Percentiles rank a stretch among this genome's conserved stretches.
Conservation (phyloP, 2,113 vertebrate species). For the Syrmaticus mikado region DNA sequence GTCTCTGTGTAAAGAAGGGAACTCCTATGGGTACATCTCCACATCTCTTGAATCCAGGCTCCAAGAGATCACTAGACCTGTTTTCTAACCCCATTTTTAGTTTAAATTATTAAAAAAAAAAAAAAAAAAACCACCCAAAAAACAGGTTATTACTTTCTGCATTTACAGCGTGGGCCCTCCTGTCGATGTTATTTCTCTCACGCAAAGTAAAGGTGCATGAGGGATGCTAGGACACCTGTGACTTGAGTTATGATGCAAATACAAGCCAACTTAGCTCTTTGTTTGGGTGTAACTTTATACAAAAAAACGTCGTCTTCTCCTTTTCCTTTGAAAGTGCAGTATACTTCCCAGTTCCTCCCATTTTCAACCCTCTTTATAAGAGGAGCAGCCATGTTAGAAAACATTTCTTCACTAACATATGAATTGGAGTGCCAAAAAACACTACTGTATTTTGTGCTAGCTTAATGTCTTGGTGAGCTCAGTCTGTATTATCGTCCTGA, state of each 20-base stretch:
- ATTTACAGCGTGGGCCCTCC: background rate
- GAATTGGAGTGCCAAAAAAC: background rate
- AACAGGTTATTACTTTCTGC: background rate
- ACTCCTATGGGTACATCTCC: accelerated
- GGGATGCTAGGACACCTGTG: background rate
- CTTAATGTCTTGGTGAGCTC: background rate
- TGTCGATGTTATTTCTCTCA: background rate
- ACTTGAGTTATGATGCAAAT: background rate
- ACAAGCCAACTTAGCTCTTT: background rate
- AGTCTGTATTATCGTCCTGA: background rate
- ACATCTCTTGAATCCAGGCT: background rate
- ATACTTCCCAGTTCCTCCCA: background rate
- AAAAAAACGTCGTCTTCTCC: background rate
- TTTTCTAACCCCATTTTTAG: background rate
- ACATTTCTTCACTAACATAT: background rate
- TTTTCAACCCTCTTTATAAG: background rate
- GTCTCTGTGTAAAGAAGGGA: background rate
- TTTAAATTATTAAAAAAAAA: background rate
- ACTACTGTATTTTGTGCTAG: background rate
- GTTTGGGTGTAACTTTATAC: background rate
- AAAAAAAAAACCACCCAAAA: background rate
- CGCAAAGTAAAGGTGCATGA: background rate
- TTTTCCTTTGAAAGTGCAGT: background rate
- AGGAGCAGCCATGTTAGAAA: background rate
- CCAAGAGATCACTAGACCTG: background rate